Conservation (phyloP, 2,113 vertebrate genomes). For the Pomatostomus ruficeps region DNA sequence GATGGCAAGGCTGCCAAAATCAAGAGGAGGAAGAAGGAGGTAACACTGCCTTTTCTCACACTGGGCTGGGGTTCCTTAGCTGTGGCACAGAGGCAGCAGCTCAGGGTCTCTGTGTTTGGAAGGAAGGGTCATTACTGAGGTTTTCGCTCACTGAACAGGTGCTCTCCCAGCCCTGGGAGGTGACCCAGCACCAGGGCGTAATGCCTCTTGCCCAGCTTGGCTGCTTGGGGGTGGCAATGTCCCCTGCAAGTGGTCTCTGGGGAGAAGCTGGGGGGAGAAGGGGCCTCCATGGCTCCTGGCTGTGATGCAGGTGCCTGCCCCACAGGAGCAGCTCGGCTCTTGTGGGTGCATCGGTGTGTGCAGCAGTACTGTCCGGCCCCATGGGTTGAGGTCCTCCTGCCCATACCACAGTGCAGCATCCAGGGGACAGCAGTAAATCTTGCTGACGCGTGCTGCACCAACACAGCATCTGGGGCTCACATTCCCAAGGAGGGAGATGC, state of each 20-base stretch:
- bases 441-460: fast-evolving
- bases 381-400: background rate
- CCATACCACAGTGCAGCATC: background rate
- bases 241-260: background rate
- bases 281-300: fast-evolving
- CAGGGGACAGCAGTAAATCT: background rate
- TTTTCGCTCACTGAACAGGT: background rate
- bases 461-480: fast-evolving
- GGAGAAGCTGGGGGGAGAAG: fast-evolving
- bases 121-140: fast-evolving
- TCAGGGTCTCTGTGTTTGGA: background rate
- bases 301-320: fast-evolving
- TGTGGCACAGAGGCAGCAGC: fast-evolving
- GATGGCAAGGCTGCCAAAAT: slow-evolving; percentile 81
- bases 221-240: background rate
- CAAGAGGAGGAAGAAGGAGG: slow-evolving; percentile 87
- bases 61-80: fast-evolving
- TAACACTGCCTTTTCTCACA: slow-evolving; percentile 20
- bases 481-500: background rate
- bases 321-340: fast-evolving
- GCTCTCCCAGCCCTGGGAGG: background rate
- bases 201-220: background rate
- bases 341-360: fast-evolving
- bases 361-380: fast-evolving
- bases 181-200: background rate